Evolutionary conservation across 2,797 vertebrate genomes (phyloP), one percentile per base, ranked within the genome.

Genomic region (Lepidocolaptes lacrymiger): DNA sequence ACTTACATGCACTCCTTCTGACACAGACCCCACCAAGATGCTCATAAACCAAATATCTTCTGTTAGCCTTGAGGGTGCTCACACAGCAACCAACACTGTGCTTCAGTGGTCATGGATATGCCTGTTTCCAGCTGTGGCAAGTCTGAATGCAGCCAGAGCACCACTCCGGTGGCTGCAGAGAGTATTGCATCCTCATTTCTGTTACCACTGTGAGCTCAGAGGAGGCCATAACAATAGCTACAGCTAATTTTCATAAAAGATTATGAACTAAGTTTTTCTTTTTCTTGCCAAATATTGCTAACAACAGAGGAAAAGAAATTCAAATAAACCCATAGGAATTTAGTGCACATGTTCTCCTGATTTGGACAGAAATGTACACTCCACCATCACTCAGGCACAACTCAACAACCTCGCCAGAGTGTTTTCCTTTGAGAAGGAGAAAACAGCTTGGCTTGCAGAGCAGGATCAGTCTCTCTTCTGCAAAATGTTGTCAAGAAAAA

Each of bases 11-110:
- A 21, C 7, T 32, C 5, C 21, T 66, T 76, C 52, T 66, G 32
- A 77, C 8, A 43, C 9, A 0, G 0, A 39, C 8, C 27, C 30
- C 14, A n/a, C 6, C 1, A 1, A 56, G 30, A 36, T 8, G 1
- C 58, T 81, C 44, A 24, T 36, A 80, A 34, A 41, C n/a, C 15
- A 36, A 54, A 34, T 3, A 19, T 20, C 54, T 87, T 85, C 52
- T 34, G 9, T 24, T 66, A 79, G 56, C 43, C 11, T 43, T 59
- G 18, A 34, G 23, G 27, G 12, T 37, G 43, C 34, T 61, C 41
- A 61, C 59, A 12, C 80, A 79, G 63, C 56, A 78, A 61, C 8
- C 20, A 72, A 55, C 84, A 23, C 28, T 67, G 54, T 69, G 69
- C 48, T 76, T 88, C 59, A 18, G 48, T 79, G 69, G 55, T 62